These are phyloP conservation scores for Pyrrhosoma nymphula DNA, from an alignment of 2,888 invertebrate genomes.

Conservation along the genomic window DNA sequence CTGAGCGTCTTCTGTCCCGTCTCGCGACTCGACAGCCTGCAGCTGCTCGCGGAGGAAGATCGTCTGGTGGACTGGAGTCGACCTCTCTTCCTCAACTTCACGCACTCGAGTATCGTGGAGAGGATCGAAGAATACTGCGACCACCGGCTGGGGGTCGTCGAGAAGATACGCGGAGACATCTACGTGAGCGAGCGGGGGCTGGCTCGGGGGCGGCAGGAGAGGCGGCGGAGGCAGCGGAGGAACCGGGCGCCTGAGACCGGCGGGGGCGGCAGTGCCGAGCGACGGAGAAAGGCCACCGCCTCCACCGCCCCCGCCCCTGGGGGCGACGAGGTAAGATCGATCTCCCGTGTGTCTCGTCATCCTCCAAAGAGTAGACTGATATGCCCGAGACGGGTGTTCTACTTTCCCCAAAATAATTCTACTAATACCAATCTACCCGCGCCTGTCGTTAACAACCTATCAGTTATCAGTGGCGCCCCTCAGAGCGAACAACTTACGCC, in stretches of 20 bases:
- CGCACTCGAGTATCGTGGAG: slow-evolving; percentile 89
- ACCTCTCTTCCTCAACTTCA: slow-evolving; percentile 92
- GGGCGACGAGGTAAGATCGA: not conserved
- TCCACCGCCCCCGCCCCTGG: too few relatives aligned
- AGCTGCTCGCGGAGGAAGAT: slow-evolving; percentile 87
- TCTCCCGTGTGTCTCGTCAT: not conserved
- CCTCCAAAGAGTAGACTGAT: too few relatives aligned
- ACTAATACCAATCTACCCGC: too few relatives aligned
- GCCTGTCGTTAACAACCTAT: too few relatives aligned
- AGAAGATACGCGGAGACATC: slow-evolving; percentile 89
- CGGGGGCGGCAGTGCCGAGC: not conserved
- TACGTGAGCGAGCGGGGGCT: slow-evolving; percentile 82
- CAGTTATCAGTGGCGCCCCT: too few relatives aligned
- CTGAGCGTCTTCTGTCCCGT: slow-evolving; percentile 92
- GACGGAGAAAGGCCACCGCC: not conserved
- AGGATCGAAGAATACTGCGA: slow-evolving; percentile 87
- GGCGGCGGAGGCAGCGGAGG: not conserved
- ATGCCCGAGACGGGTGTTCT: too few relatives aligned
- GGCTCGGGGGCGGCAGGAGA: slow-evolving; percentile 22
- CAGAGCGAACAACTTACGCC: too few relatives aligned
- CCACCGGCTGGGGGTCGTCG: slow-evolving; percentile 81
- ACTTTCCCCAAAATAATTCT: too few relatives aligned
- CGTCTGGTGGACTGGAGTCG: slow-evolving; percentile 88
- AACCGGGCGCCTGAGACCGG: not conserved
- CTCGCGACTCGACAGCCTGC: slow-evolving; percentile 86